phyloP scores from a whole-genome alignment of 2,113 vertebrate genomes.

The Genyomyrus donnyi region DNA sequence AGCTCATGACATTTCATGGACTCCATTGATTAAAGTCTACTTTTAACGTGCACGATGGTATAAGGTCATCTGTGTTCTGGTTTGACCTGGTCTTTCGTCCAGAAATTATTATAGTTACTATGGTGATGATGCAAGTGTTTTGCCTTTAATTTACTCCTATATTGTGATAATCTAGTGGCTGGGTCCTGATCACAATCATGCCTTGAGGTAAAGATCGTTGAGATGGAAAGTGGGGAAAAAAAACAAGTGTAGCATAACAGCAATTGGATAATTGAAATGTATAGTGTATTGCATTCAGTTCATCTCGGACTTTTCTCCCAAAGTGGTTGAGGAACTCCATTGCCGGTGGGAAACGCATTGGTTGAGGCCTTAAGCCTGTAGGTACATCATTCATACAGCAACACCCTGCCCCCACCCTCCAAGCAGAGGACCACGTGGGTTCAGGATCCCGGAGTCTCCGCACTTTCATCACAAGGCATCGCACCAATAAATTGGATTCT shows the following conservation, averaged over 20 bases:
- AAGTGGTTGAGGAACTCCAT: not conserved
- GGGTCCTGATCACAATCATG: not conserved
- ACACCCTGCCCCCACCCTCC: too few species aligned
- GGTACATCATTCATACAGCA: not conserved
- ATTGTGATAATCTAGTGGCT: not conserved
- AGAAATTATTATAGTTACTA: not conserved
- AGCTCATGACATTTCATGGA: not conserved
- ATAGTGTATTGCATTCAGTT: not conserved
- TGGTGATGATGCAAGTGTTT: not conserved
- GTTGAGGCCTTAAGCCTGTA: not conserved
- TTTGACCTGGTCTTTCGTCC: not conserved
- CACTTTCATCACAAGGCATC: not conserved
- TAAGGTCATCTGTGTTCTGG: not conserved
- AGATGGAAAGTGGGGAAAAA: not conserved
- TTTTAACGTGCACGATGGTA: not conserved
- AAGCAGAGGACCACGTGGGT: not conserved
- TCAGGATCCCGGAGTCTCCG: not conserved
- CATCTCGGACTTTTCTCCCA: not conserved
- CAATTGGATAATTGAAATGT: not conserved
- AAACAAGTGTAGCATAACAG: too few species aligned
- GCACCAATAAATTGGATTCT: slow-evolving; percentile 18
- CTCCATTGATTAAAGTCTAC: not conserved
- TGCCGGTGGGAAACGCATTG: not conserved
- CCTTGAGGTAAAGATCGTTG: not conserved
- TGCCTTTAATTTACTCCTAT: not conserved